A percentile compares a stretch with the other conserved stretches of the same genome.
These are phyloP conservation scores for Eubucco bourcierii DNA, from an alignment of 2,113 vertebrate species.

Conservation along the genomic window DNA sequence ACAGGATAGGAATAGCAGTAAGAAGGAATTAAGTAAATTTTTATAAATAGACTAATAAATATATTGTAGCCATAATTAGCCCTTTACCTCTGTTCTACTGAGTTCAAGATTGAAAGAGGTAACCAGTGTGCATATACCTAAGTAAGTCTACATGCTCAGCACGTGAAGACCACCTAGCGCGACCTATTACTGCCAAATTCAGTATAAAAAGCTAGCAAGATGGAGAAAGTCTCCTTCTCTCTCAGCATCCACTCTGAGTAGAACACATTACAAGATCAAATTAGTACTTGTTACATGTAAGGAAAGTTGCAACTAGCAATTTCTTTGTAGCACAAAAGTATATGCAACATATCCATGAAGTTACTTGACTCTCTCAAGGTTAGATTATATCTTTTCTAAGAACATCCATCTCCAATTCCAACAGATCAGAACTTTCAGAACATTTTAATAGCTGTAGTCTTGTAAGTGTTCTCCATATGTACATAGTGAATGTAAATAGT, in stretches of 20 bases:
- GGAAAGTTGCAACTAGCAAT: neutral
- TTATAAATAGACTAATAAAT: slow-evolving; percentile 71
- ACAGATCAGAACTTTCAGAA: slow-evolving; percentile 16
- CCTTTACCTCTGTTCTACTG: slow-evolving; percentile 67
- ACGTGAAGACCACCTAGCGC: slow-evolving; percentile 40
- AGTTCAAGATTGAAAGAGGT: slow-evolving; percentile 62
- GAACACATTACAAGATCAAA: slow-evolving; percentile 45
- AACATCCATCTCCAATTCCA: slow-evolving; percentile 10
- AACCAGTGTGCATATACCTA: slow-evolving; percentile 61
- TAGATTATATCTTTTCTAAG: neutral
- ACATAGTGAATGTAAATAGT: slow-evolving; percentile 39
- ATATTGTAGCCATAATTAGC: slow-evolving; percentile 56
- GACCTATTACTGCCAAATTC: slow-evolving; percentile 42
- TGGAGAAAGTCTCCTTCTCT: neutral
- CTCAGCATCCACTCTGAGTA: neutral
- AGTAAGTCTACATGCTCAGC: slow-evolving; percentile 53
- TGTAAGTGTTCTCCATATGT: slow-evolving; percentile 45
- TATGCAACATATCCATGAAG: neutral
- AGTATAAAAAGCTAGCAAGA: slow-evolving; percentile 30
- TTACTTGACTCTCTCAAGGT: neutral
- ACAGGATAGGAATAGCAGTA: neutral
- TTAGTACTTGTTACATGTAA: neutral
- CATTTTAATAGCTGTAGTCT: slow-evolving; percentile 12
- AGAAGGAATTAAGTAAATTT: slow-evolving; percentile 15
- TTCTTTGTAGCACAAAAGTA: neutral